phyloP scores from a whole-genome alignment of 2,797 vertebrate species.

The Sebastes diaconus region DNA sequence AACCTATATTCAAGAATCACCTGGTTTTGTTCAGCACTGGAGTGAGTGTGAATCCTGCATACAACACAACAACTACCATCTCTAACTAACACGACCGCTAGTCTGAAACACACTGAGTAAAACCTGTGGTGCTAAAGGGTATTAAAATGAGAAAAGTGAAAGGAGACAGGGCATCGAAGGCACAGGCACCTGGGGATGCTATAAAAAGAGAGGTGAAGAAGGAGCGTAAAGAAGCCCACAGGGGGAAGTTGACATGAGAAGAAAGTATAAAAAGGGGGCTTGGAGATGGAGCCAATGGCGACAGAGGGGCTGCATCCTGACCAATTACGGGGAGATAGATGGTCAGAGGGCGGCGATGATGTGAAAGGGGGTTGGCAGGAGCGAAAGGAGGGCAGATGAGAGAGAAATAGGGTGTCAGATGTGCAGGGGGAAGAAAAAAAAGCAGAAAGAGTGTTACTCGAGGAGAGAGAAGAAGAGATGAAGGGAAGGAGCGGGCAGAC shows the following conservation, averaged over 20 bases:
- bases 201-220: conserved; percentile 49
- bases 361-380: conserved; percentile 51
- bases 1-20: neutral
- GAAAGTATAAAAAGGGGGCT: conserved; percentile 33
- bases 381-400: conserved; percentile 35
- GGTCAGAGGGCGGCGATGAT: conserved; percentile 50
- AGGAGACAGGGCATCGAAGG: conserved; percentile 16
- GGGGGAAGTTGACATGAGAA: conserved; percentile 40
- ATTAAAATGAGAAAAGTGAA: conserved; percentile 23
- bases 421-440: conserved; percentile 6
- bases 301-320: conserved; percentile 42
- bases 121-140: conserved; percentile 8
- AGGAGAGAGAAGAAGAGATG: conserved; percentile 32
- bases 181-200: neutral
- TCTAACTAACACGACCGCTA: neutral
- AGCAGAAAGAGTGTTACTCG: neutral
- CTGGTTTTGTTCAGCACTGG: neutral
- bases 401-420: conserved; percentile 51
- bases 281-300: conserved; percentile 43
- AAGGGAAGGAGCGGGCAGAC: conserved; percentile 31
- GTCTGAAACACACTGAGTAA: conserved; percentile 3
- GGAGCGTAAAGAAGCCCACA: conserved; percentile 42
- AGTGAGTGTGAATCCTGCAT: neutral
- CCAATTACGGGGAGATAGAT: conserved; percentile 63
- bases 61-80: neutral